Base-by-base conservation (phyloP, 2,113 vertebrate genomes). In the Ranitomeya variabilis region DNA sequence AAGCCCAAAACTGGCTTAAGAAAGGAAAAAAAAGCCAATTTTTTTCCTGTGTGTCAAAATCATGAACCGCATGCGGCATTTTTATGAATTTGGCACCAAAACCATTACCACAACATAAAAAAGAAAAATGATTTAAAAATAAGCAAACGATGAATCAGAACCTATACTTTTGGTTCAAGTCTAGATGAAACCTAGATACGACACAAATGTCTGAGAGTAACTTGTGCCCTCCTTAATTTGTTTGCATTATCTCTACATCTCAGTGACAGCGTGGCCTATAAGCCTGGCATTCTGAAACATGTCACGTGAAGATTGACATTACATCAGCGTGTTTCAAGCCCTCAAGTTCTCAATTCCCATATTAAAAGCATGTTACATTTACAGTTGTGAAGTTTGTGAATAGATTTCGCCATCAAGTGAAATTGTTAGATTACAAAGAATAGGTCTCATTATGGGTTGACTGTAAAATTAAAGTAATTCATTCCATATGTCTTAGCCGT, bases 381-480 rank as follows among this genome's bases (percentile, higher is more conserved):
- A 67, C 14, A 45, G 73, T 84, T 85, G 23, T 76, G 31, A 67
- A 67, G 60, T 81, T 31, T 79, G 37, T 78, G 81, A 62, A 89
- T 66, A 89, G 52, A 89, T 84, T 84, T 66, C 45, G 79, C 69
- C 87, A 89, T 88, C 71, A 85, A 85, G 45, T 45, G 51, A 64
- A 85, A 78, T 51, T 78, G 45, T 82, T 84, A 67, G 59, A 88
- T 88, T 89, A 89, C 81, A 89, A 89, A 71, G 82, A 85, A 89
- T 85, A 79, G 82, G 87, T 89, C 87, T 89, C 87, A 89, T 89
- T 85, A 85, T 11, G 62, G 64, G 59, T 57, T 76, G 80, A 89
- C 80, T 85, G 59, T 85, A 85, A 89, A 89, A 95, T 94, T 95
- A 95, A 95, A 94, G 92, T 93, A 91, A 95, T 91, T 93, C 91